These are phyloP conservation scores for Callyntrura sp. DNA, from an alignment of 2,888 invertebrate species.

Conservation along the genomic window DNA sequence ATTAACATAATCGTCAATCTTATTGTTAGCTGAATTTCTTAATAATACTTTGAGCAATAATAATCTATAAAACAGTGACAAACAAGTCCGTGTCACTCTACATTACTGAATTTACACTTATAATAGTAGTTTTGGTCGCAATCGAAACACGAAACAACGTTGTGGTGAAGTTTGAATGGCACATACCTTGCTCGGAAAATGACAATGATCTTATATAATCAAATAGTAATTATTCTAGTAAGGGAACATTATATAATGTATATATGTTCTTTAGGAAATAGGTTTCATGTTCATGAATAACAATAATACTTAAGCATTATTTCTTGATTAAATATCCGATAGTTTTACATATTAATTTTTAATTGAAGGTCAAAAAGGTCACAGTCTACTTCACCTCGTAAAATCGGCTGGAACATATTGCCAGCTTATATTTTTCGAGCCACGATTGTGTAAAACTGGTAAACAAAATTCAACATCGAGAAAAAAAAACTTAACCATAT, in stretches of 20 bases:
- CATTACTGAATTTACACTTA: neutral
- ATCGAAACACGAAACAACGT: slow-evolving; percentile 70
- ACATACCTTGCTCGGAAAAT: slow-evolving; percentile 76
- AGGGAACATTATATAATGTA: slow-evolving; percentile 15
- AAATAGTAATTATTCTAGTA: slow-evolving; percentile 13
- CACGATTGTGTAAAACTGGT: too few relatives aligned
- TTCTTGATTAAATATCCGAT: slow-evolving; percentile 3
- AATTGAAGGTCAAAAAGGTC: slow-evolving; percentile 77
- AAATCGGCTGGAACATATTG: slow-evolving; percentile 21
- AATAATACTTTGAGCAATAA: slow-evolving; percentile 57
- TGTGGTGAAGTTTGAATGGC: slow-evolving; percentile 71
- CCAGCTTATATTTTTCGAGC: slow-evolving; percentile 26
- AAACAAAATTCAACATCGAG: too few relatives aligned
- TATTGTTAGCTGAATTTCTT: neutral
- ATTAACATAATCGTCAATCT: neutral
- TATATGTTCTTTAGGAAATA: neutral
- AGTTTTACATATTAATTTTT: slow-evolving; percentile 3
- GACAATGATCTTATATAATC: slow-evolving; percentile 52
- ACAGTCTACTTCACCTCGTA: slow-evolving; percentile 71
- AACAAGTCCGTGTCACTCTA: slow-evolving; percentile 3
- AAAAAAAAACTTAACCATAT: slow-evolving; percentile 13
- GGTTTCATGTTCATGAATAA: neutral
- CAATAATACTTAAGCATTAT: slow-evolving; percentile 40
- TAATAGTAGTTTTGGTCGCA: slow-evolving; percentile 67
- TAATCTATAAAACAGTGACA: slow-evolving; percentile 55